These are phyloP conservation scores for Pyralis farinalis DNA, from an alignment of 2,888 invertebrate genomes.

Conservation along the genomic window DNA sequence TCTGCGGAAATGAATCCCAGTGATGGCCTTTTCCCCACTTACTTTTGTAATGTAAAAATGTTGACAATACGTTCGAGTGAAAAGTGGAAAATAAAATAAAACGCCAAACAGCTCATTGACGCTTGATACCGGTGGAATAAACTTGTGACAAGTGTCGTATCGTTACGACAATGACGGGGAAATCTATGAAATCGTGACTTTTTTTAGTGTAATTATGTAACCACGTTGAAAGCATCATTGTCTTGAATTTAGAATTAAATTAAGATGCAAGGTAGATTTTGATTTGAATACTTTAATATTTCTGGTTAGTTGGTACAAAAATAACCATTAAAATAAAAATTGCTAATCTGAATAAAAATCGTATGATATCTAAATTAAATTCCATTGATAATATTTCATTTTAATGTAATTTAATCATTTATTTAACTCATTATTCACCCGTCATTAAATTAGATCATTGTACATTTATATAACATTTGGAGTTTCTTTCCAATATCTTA, in stretches of 20 bases:
- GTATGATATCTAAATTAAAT: too few species aligned
- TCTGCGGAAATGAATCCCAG: slow-evolving; percentile 66
- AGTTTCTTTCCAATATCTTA: slow-evolving; percentile 63
- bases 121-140: slow-evolving; percentile 17
- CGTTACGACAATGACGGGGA: background rate
- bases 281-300: too few species aligned
- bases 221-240: too few species aligned
- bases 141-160: background rate
- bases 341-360: too few species aligned
- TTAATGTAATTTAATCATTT: slow-evolving; percentile 12
- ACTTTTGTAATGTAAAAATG: slow-evolving; percentile 41
- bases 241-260: too few species aligned
- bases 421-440: slow-evolving; percentile 15
- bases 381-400: too few species aligned
- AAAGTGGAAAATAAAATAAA: slow-evolving; percentile 19
- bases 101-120: slow-evolving; percentile 22
- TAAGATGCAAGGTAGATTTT: too few species aligned
- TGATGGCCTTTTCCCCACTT: slow-evolving; percentile 35
- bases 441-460: slow-evolving; percentile 21
- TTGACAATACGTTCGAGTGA: slow-evolving; percentile 26
- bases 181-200: background rate
- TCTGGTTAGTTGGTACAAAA: too few species aligned
- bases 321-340: too few species aligned
- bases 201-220: too few species aligned
- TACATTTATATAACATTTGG: slow-evolving; percentile 43